Conservation (phyloP, 2,888 invertebrate species). For the Dusona sp. region DNA sequence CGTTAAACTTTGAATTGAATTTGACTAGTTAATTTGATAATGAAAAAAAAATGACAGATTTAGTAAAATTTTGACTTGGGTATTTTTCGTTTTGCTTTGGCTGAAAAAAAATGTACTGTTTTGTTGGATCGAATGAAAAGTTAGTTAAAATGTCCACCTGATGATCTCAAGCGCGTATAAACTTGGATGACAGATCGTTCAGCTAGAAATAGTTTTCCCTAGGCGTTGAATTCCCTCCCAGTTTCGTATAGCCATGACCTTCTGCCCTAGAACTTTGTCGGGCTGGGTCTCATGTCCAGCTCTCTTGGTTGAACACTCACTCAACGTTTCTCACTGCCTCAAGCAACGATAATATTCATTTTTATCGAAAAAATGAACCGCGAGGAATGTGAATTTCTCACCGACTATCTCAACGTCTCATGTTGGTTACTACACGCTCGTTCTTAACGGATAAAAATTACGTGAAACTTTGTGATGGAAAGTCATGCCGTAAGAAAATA, state of each 20-base stretch:
- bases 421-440: constrained; percentile 29
- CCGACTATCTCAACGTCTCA: constrained; percentile 28
- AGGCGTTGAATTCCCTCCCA: constrained; percentile 12
- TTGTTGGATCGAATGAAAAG: neutral
- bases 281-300: constrained; percentile 18
- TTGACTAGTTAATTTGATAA: neutral
- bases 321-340: neutral
- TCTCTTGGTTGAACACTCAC: constrained; percentile 18
- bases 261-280: constrained; percentile 68
- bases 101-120: neutral
- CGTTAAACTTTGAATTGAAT: neutral
- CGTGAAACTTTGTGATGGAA: neutral
- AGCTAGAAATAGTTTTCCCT: constrained; percentile 64
- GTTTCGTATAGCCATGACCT: constrained; percentile 65
- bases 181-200: constrained; percentile 31
- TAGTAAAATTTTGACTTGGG: neutral
- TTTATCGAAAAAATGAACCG: constrained; percentile 10
- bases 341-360: constrained; percentile 21
- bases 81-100: neutral
- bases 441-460: neutral
- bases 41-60: neutral
- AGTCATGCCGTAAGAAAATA: neutral
- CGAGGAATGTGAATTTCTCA: constrained; percentile 22
- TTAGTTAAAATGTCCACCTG: constrained; percentile 62
- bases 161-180: constrained; percentile 45